Base-by-base conservation (phyloP, 2,888 invertebrate species). In the Eustalomyia histrio region DNA sequence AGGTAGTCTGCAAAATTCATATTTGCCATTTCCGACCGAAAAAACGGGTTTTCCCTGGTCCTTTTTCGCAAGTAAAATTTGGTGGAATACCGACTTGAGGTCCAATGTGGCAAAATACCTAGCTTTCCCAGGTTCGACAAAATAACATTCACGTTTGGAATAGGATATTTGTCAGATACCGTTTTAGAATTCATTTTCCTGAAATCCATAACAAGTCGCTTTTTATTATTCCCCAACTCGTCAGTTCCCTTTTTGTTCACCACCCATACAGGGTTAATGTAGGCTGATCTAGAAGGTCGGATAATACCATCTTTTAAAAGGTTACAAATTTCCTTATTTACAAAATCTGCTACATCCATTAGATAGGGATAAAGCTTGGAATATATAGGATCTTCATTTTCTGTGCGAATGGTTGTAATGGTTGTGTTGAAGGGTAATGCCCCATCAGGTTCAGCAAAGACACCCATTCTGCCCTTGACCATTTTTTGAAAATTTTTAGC, bases 221-320 rank as follows among this genome's bases (percentile, higher is more conserved):
- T 73, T 24, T 24, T 24, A 24, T 2, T 24, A 24, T 76, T 67
- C 12, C 64, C 69, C 29, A 33, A 39, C 33, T 76, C 61, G 50
- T 76, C 80, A 72, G 60, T 29, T 10, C 76, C 76, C 53, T 80
- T 79, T 24, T n/a, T n/a, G n/a, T n/a, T n/a, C n/a, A n/a, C n/a
- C n/a, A n/a, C n/a, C n/a, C n/a, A n/a, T n/a, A n/a, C n/a, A n/a
- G n/a, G n/a, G n/a, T n/a, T n/a, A n/a, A n/a, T n/a, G n/a, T n/a
- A n/a, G n/a, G n/a, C n/a, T n/a, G n/a, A n/a, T n/a, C n/a, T n/a
- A n/a, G n/a, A n/a, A n/a, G n/a, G n/a, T n/a, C n/a, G n/a, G n/a
- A n/a, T n/a, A n/a, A n/a, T n/a, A n/a, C n/a, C n/a, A n/a, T n/a
- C n/a, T n/a, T n/a, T n/a, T n/a, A n/a, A n/a, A n/a, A n/a, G n/a